These are phyloP conservation scores for Hypotaenidia okinawae DNA, from an alignment of 2,797 vertebrate genomes.

Conservation along the genomic window DNA sequence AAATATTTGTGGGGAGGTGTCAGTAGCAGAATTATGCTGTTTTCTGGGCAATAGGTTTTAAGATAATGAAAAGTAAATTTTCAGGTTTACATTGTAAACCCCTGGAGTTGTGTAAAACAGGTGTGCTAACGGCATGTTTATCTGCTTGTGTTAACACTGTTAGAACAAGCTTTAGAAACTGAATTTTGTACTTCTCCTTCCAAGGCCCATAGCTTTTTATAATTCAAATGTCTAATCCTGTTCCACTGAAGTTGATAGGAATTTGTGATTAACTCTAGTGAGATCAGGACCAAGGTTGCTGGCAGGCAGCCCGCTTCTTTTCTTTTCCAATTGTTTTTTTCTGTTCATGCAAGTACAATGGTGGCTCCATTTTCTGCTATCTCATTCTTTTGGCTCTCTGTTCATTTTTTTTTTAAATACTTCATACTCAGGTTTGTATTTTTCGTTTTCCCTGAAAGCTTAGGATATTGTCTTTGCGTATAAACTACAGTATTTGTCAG, in stretches of 20 bases:
- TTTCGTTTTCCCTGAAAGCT: not conserved
- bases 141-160: not conserved
- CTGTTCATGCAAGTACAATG: slow-evolving; percentile 1
- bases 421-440: not conserved
- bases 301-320: not conserved
- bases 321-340: slow-evolving; percentile 31
- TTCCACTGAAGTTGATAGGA: not conserved
- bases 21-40: not conserved
- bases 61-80: not conserved
- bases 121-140: not conserved
- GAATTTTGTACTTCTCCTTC: not conserved
- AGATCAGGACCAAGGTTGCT: not conserved
- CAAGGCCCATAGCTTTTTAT: not conserved
- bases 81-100: not conserved
- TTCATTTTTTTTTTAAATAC: not conserved
- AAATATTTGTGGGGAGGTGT: not conserved
- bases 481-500: not conserved
- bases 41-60: not conserved
- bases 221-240: not conserved
- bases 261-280: slow-evolving; percentile 12
- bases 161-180: not conserved
- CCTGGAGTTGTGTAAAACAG: not conserved
- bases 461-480: not conserved
- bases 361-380: not conserved
- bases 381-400: not conserved